Conservation (phyloP, 2,113 vertebrate genomes). For the Zosterops japonicus region DNA sequence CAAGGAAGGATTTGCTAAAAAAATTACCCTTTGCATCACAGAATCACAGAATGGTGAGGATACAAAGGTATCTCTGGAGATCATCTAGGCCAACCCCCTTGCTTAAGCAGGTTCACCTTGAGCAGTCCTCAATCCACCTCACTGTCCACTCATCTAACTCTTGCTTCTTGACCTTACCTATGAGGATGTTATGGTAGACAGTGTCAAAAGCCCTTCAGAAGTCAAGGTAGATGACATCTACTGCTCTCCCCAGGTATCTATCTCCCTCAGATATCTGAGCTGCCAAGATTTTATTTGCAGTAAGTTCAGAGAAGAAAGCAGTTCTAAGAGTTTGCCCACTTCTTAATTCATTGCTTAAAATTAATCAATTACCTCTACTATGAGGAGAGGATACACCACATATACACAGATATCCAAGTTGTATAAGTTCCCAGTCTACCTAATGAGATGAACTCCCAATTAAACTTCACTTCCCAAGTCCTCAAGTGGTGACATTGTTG, state of each 20-base stretch:
- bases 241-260: neutral
- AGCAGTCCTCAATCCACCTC: neutral
- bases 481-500: neutral
- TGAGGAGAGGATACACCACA: neutral
- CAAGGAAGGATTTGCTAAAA: neutral
- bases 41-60: neutral
- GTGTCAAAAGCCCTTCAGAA: neutral
- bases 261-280: neutral
- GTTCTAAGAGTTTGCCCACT: neutral
- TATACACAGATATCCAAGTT: neutral
- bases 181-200: neutral
- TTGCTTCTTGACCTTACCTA: fast-evolving
- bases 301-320: neutral
- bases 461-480: neutral
- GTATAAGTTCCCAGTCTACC: neutral
- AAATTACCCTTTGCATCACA: neutral
- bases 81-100: neutral
- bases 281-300: neutral
- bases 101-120: neutral
- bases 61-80: neutral
- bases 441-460: neutral
- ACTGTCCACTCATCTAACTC: neutral
- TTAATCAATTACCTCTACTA: neutral
- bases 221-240: neutral
- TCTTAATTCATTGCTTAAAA: neutral